Conservation (phyloP, 2,797 vertebrate genomes). For the Heliangelus exortis region DNA sequence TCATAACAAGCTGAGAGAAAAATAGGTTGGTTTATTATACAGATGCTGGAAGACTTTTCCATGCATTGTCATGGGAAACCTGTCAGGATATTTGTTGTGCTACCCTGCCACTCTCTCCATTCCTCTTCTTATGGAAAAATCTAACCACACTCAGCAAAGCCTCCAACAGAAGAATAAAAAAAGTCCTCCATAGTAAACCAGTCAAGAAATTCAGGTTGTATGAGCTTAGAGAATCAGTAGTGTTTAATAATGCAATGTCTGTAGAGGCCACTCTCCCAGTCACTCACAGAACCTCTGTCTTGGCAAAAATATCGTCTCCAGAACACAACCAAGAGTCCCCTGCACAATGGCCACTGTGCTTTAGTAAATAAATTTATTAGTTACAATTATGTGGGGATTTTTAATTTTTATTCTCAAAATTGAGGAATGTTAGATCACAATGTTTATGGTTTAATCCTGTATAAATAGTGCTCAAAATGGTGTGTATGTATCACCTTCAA, state of each 20-base stretch:
- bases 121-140: background rate
- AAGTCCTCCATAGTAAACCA: background rate
- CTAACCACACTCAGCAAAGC: background rate
- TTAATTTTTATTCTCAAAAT: slow-evolving; percentile 36
- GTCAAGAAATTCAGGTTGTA: background rate
- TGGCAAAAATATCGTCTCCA: background rate
- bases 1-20: background rate
- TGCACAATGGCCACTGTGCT: background rate
- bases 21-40: background rate
- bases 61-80: background rate
- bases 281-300: background rate
- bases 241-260: background rate
- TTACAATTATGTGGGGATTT: slow-evolving; percentile 32
- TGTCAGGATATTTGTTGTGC: background rate
- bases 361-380: background rate
- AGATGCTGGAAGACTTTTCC: background rate
- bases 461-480: background rate
- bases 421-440: background rate
- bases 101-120: background rate
- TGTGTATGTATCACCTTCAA: background rate
- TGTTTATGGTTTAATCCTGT: background rate
- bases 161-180: background rate
- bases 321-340: background rate
- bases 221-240: background rate
- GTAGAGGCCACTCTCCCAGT: background rate